A percentile compares a stretch with the other conserved stretches of the same genome.
Conservation (phyloP, 2,888 invertebrate species). For the Diploptera punctata region DNA sequence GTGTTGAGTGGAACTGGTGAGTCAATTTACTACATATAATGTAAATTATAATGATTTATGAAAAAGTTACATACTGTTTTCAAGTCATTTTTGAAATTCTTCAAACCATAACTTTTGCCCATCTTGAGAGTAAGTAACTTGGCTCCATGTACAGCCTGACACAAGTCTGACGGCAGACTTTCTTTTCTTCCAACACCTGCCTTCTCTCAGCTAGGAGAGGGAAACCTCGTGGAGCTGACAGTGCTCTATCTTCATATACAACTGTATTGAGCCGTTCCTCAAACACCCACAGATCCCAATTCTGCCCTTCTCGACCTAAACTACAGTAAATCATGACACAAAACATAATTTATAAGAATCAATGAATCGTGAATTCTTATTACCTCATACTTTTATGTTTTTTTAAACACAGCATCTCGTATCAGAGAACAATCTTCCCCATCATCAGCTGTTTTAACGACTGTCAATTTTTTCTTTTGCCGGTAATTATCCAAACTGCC, state of each 20-base stretch:
- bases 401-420: too few relatives aligned
- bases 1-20: too few relatives aligned
- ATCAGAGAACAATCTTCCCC: too few relatives aligned
- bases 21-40: too few relatives aligned
- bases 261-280: slow-evolving; percentile 71
- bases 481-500: too few relatives aligned
- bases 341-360: too few relatives aligned
- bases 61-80: slow-evolving; percentile 68
- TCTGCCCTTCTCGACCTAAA: slow-evolving; percentile 70
- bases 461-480: too few relatives aligned
- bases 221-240: slow-evolving; percentile 67
- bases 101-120: slow-evolving; percentile 61
- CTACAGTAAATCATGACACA: too few relatives aligned
- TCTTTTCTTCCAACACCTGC: slow-evolving; percentile 84
- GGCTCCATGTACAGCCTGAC: slow-evolving; percentile 75
- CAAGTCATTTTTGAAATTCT: slow-evolving; percentile 77
- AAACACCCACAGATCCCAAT: slow-evolving; percentile 67
- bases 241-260: slow-evolving; percentile 66
- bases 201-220: slow-evolving; percentile 75
- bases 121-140: slow-evolving; percentile 63
- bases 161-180: slow-evolving; percentile 75
- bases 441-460: too few relatives aligned
- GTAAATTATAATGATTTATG: too few relatives aligned
- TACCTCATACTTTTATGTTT: too few relatives aligned
- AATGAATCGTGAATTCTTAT: too few relatives aligned